phyloP scores from a whole-genome alignment of 1,140 invertebrate genomes.

The Brachionus koreanus region DNA sequence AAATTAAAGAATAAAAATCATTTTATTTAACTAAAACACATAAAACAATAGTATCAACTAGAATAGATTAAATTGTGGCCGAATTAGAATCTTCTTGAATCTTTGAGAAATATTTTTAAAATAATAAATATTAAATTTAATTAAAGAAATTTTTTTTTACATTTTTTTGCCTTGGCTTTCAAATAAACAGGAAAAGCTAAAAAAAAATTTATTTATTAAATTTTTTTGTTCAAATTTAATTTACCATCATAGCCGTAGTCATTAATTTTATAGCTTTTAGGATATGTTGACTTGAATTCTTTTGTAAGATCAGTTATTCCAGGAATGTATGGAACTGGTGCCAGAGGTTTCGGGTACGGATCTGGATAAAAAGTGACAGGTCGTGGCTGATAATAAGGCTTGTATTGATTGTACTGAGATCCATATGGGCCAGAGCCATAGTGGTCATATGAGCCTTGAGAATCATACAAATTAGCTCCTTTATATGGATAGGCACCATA shows the following conservation, averaged over 20 bases:
- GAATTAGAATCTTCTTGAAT: not conserved
- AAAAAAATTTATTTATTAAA: not conserved
- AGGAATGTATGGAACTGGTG: not conserved
- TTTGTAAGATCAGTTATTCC: not conserved
- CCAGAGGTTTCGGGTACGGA: not conserved
- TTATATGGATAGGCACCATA: not conserved
- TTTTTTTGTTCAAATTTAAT: not conserved
- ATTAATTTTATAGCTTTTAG: not conserved
- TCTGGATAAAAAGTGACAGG: not conserved
- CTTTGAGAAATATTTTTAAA: not conserved
- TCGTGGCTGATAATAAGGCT: not conserved
- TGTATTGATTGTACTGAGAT: not conserved
- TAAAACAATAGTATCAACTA: not conserved
- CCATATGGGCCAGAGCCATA: not conserved
- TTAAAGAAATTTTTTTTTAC: not conserved
- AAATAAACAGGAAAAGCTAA: not conserved
- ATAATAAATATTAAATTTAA: not conserved
- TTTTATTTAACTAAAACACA: not conserved
- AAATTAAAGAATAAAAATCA: not conserved
- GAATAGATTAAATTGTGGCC: not conserved
- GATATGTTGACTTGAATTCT: not conserved
- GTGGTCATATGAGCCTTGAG: not conserved
- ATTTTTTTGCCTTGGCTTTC: not conserved
- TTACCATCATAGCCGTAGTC: not conserved
- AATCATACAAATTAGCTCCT: not conserved